phyloP scores from a whole-genome alignment of 2,888 invertebrate species.

The Willowsia nigromaculata region DNA sequence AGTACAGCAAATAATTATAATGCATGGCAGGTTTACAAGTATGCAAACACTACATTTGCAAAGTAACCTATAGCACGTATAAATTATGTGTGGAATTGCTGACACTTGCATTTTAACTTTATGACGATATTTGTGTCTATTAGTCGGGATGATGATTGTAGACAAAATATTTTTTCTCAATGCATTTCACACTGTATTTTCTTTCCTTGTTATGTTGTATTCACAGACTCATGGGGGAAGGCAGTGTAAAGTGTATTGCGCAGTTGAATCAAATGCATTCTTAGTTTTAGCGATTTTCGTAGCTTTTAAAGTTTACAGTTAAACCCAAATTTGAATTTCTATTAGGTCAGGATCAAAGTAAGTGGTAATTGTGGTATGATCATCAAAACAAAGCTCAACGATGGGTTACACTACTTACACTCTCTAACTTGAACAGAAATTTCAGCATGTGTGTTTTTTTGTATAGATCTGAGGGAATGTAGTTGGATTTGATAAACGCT shows the following conservation, averaged over 20 bases:
- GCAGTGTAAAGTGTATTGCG: not conserved
- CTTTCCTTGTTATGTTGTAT: not conserved
- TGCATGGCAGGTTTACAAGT: not conserved
- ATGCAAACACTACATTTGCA: not conserved
- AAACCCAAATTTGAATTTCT: not conserved
- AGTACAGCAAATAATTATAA: not conserved
- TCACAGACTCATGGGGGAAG: not conserved
- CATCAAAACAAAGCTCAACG: too few relatives aligned
- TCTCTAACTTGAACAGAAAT: too few relatives aligned
- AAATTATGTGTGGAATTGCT: not conserved
- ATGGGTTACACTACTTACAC: too few relatives aligned
- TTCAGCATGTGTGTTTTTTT: too few relatives aligned
- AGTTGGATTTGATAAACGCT: too few relatives aligned
- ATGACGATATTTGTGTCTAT: not conserved
- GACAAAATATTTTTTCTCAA: not conserved
- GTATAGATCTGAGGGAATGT: too few relatives aligned
- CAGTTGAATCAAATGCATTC: not conserved
- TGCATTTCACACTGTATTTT: not conserved
- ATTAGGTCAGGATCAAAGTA: not conserved
- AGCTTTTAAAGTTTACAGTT: not conserved
- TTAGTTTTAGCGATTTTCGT: not conserved
- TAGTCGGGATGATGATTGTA: not conserved
- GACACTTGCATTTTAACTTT: conserved; percentile 6
- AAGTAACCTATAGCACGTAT: not conserved
- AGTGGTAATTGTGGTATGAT: not conserved